Percentiles rank a stretch among this genome's conserved stretches.
These are phyloP conservation scores for Sphaerophoria rueppellii DNA, from an alignment of 2,888 invertebrate species.

Conservation along the genomic window DNA sequence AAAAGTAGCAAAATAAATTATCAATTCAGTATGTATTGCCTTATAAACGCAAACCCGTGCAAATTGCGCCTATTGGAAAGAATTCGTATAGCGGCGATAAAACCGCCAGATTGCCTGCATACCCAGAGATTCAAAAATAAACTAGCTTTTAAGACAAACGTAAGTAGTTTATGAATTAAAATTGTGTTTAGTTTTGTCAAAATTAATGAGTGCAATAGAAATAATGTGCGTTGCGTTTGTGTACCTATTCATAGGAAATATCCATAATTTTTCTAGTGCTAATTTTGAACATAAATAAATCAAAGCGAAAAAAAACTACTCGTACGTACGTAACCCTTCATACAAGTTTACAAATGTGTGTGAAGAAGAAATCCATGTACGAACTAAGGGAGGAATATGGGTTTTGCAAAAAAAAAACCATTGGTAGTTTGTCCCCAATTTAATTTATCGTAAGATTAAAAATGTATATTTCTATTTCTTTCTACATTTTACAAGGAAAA, in stretches of 20 bases:
- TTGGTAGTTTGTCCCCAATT: no score
- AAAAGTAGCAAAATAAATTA: neutral
- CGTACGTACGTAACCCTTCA: no score
- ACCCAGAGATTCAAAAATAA: slow-evolving; percentile 22
- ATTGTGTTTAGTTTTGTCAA: neutral
- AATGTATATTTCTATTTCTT: no score
- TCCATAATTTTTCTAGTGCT: neutral
- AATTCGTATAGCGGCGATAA: slow-evolving; percentile 33
- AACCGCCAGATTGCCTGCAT: slow-evolving; percentile 37
- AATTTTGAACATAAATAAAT: slow-evolving; percentile 13
- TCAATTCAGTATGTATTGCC: slow-evolving; percentile 57
- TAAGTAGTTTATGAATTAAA: slow-evolving; percentile 3
- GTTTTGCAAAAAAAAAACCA: no score
- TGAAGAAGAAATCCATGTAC: neutral
- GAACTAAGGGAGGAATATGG: no score
- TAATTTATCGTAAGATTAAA: no score
- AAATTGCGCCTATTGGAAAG: slow-evolving; percentile 56
- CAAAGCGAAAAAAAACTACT: neutral
- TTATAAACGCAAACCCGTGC: slow-evolving; percentile 52
- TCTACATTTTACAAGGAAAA: no score
- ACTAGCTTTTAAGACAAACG: slow-evolving; percentile 21
- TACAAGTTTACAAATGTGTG: neutral
- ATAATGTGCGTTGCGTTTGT: neutral
- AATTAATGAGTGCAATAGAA: neutral
- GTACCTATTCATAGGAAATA: neutral